A percentile compares a stretch with the other conserved stretches of the same genome.
Evolutionary conservation across 2,888 invertebrate species (phyloP).

Genomic region (Thera obeliscata): DNA sequence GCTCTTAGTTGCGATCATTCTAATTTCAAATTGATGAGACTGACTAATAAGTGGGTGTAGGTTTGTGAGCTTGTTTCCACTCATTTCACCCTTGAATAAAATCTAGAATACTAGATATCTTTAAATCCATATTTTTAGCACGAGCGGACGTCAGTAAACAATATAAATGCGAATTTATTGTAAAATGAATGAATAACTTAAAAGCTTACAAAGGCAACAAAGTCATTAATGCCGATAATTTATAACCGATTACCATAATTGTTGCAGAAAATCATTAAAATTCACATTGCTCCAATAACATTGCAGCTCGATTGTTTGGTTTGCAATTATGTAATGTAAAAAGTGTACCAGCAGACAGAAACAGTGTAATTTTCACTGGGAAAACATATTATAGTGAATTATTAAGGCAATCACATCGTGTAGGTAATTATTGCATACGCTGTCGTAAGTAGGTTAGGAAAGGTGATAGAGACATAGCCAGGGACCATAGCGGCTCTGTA

Average conservation of each 20-base stretch:
- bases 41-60: too few relatives aligned
- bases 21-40: too few relatives aligned
- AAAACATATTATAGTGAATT: conserved; percentile 34
- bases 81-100: too few relatives aligned
- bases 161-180: background rate
- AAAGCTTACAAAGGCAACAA: conserved; percentile 21
- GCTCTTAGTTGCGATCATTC: too few relatives aligned
- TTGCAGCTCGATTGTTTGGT: conserved; percentile 29
- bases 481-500: background rate
- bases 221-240: conserved; percentile 39
- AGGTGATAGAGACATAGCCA: conserved; percentile 26
- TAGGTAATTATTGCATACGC: conserved; percentile 30
- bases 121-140: too few relatives aligned
- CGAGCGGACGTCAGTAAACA: background rate
- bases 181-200: conserved; percentile 45
- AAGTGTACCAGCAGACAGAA: conserved; percentile 22
- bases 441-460: conserved; percentile 40
- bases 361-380: conserved; percentile 37
- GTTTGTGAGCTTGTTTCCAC: too few relatives aligned
- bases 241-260: conserved; percentile 36
- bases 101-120: too few relatives aligned
- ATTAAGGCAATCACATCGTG: conserved; percentile 30
- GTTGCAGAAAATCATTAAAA: conserved; percentile 38
- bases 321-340: conserved; percentile 37
- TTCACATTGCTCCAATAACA: conserved; percentile 29